A percentile compares a stretch with the other conserved stretches of the same genome.
Evolutionary conservation across 2,888 invertebrate species (phyloP).

Genomic region (Zootermopsis nevadensis): DNA sequence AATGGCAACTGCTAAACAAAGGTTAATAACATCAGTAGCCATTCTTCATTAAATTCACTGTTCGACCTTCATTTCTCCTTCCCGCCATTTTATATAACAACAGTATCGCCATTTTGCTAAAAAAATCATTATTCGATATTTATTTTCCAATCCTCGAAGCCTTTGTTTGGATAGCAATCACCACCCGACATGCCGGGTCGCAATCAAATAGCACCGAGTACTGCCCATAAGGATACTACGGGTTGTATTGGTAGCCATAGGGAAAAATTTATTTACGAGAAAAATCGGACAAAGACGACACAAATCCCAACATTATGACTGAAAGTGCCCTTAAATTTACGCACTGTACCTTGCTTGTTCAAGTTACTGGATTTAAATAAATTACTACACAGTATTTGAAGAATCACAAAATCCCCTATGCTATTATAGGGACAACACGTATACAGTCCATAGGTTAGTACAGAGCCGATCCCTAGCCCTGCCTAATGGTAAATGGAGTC

Average conservation of each 20-base stretch:
- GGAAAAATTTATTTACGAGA: conserved; percentile 44
- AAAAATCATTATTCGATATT: conserved; percentile 48
- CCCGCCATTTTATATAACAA: conserved; percentile 54
- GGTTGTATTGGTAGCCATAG: conserved; percentile 40
- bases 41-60: conserved; percentile 44
- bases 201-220: conserved; percentile 8
- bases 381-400: conserved; percentile 38
- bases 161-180: conserved; percentile 35
- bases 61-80: conserved; percentile 57
- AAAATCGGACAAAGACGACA: conserved; percentile 54
- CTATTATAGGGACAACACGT: conserved; percentile 51
- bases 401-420: conserved; percentile 50
- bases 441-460: conserved; percentile 54
- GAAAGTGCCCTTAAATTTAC: conserved; percentile 55
- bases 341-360: neutral
- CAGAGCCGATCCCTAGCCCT: conserved; percentile 54
- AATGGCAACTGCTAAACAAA: neutral
- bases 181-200: conserved; percentile 20
- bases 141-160: neutral
- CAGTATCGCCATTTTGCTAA: conserved; percentile 54
- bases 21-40: conserved; percentile 35
- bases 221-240: conserved; percentile 46
- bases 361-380: conserved; percentile 7
- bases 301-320: conserved; percentile 55
- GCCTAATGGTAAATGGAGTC: conserved; percentile 62